Conservation (phyloP, 2,797 vertebrate species). For the Acipenser transmontanus region DNA sequence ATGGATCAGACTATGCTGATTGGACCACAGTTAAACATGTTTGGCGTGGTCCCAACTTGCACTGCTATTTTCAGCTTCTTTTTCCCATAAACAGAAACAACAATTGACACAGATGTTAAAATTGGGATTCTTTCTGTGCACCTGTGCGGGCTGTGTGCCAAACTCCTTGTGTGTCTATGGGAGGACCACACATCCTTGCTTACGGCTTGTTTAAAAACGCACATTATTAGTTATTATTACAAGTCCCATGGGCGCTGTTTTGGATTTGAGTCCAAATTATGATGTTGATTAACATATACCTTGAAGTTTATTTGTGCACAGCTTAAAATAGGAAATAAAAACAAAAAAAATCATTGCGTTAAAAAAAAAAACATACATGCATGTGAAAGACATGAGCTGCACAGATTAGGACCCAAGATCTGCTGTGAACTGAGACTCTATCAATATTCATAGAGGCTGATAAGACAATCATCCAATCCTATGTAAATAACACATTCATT, state of each 20-base stretch:
- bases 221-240: constrained; percentile 53
- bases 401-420: no score
- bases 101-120: constrained; percentile 46
- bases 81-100: constrained; percentile 36
- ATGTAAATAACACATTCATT: no score
- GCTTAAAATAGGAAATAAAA: no score
- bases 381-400: no score
- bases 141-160: constrained; percentile 64
- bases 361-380: no score
- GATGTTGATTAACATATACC: neutral
- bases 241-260: constrained; percentile 28
- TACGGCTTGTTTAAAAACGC: constrained; percentile 62
- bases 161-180: constrained; percentile 66
- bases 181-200: constrained; percentile 62
- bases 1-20: constrained; percentile 21
- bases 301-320: no score
- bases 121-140: constrained; percentile 39
- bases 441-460: no score
- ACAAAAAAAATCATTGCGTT: no score
- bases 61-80: constrained; percentile 39
- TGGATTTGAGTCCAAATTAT: constrained; percentile 34
- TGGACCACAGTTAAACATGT: constrained; percentile 25
- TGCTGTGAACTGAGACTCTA: no score
- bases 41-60: constrained; percentile 39
- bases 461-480: no score